Evolutionary conservation across 1,140 invertebrate genomes (phyloP), one percentile per base, ranked within the genome.

Genomic region (Pogonus chalceus): DNA sequence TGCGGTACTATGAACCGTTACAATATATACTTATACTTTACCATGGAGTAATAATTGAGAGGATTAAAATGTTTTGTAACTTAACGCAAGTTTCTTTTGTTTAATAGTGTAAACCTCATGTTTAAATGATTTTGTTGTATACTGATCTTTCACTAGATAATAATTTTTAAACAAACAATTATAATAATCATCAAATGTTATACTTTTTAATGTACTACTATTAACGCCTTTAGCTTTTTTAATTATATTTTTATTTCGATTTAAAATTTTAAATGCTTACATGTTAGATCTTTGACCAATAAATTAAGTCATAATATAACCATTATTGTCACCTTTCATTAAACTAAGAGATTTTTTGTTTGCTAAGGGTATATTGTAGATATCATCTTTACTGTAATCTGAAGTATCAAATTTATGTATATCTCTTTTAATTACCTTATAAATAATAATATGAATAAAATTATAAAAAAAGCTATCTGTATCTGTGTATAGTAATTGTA

Each of bases 281-380:
- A 72, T 66, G 64, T 77, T 77, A 16, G 67, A 56, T 52, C 64
- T 58, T 46, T 75, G 52, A 9, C 69, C 70, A 39, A 72, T 53
- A 65, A 68, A 76, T 59, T 69, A 62, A 9, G 39, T 56, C 46
- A 76, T 65, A 35, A 67, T 60, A 51, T 53, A 53, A 9, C 69
- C 69, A 56, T 63, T 65, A 21, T 61, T 61, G 62, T 78, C 75
- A 65, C 76, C 73, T 63, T 76, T 78, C 58, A 76, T 70, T 62
- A 73, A 68, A 4, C 74, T 72, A 2, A 72, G 20, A 2, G 72
- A 65, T 57, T 78, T 77, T 60, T 73, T 74, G 58, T 76, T 75
- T 35, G 52, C 51, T 51, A 49, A 48, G 10, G 62, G 61, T 9
- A 68, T 66, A 21, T 55, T 55, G 52, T 62, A 63, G 20, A 54